Base-by-base conservation (phyloP, 2,113 vertebrate genomes). In the Pelecanoides urinatrix region DNA sequence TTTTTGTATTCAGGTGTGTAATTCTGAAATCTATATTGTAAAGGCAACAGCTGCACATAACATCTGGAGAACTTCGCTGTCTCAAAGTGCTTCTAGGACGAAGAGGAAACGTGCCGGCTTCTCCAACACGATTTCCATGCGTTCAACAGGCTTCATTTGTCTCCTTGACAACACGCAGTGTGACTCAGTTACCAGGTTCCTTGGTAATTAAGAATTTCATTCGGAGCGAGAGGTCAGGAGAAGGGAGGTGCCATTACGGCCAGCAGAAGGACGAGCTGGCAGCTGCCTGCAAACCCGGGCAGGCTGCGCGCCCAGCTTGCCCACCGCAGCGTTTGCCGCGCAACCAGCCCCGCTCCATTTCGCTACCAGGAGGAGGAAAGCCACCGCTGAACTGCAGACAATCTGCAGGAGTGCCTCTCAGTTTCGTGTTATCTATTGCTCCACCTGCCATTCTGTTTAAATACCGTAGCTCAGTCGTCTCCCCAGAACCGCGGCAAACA, bases 381-480 rank as follows among this genome's bases (percentile, higher is more conserved):
- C 59, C 52, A 10, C 53, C 15, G 15, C 52, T 8, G 62, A 11
- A 16, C 8, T 47, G 3, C 72, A 77, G 52, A 71, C 80, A 17
- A 32, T 3, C 38, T 5, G 73, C 7, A 55, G 61, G 72, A 81
- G 94, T 1, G 18, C 25, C 7, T 3, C 50, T 19, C 56, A 7
- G 21, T 12, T 77, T 4, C 7, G 8, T 30, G 29, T 16, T 61
- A 29, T 44, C 95, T 65, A 6, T 9, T 29, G 75, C 91, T 90
- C 88, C 95, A 86, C 96, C 94, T 88, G 96, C 92, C 96, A 56
- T 13, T 30, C 75, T 55, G 77, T 25, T 84, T 32, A 21, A 94
- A 62, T 19, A 66, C 88, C 1, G 66, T 1, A 40, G 67, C 86
- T 58, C 45, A 22, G 77, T 17, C 93, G 7, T 25, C 50, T 73